Percentiles rank a stretch among this genome's conserved stretches.
These are phyloP conservation scores for Ephialtes manifestator DNA, from an alignment of 2,888 invertebrate species.

Conservation along the genomic window DNA sequence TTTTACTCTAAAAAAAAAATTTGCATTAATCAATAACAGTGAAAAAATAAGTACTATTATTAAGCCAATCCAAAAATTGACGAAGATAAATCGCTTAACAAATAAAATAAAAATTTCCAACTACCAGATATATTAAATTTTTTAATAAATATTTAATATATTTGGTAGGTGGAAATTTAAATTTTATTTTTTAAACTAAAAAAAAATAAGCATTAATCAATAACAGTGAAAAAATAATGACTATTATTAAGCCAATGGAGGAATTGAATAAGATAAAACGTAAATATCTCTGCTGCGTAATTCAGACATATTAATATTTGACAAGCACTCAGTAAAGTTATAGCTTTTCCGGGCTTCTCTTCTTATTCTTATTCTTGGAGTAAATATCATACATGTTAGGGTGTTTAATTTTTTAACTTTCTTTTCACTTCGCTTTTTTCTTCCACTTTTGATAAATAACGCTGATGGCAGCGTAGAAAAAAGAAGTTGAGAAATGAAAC, in stretches of 20 bases:
- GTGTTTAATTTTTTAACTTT: constrained; percentile 2
- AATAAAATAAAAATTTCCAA: no score
- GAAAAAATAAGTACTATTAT: no score
- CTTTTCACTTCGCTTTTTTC: background rate
- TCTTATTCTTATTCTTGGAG: background rate
- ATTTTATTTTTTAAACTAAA: no score
- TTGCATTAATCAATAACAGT: no score
- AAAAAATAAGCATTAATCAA: background rate
- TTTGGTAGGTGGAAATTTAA: no score
- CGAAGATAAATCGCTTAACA: no score
- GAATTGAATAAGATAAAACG: no score
- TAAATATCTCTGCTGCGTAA: background rate
- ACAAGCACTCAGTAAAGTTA: constrained; percentile 42
- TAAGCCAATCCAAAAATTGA: no score
- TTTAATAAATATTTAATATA: no score
- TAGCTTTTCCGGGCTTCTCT: constrained; percentile 48
- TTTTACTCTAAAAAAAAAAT: no score
- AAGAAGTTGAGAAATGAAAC: background rate
- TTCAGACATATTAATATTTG: background rate
- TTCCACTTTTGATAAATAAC: background rate
- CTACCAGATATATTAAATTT: no score
- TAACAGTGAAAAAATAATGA: background rate
- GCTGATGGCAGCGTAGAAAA: background rate
- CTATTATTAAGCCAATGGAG: background rate
- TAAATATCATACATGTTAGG: background rate